These are phyloP conservation scores for Cartodere bifasciata DNA, from an alignment of 2,888 invertebrate species.

Conservation along the genomic window DNA sequence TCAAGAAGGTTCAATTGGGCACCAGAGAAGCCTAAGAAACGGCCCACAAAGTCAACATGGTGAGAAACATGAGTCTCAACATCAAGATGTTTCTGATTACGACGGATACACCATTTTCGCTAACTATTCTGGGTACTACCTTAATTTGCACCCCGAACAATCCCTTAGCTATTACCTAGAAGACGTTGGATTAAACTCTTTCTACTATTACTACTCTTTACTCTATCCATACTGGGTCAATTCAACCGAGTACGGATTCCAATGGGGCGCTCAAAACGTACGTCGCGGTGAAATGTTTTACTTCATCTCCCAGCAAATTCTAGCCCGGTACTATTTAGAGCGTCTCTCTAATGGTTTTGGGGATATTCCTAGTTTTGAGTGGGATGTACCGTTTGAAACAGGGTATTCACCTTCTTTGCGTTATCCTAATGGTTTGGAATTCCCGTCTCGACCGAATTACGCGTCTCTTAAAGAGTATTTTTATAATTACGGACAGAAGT, in stretches of 20 bases:
- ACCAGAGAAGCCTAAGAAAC: no score
- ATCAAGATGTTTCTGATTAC: conserved; percentile 6
- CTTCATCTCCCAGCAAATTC: conserved; percentile 51
- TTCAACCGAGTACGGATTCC: conserved; percentile 4
- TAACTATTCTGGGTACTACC: conserved; percentile 48
- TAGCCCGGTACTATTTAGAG: conserved; percentile 63
- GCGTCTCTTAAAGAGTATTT: conserved; percentile 38
- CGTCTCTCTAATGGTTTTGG: conserved; percentile 56
- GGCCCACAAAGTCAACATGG: background rate
- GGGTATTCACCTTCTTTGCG: conserved; percentile 52
- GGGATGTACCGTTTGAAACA: conserved; percentile 38
- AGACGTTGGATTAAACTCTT: conserved; percentile 53
- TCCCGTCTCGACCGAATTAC: conserved; percentile 48
- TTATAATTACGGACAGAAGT: conserved; percentile 27
- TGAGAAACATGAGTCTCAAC: no score
- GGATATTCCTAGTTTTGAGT: conserved; percentile 48
- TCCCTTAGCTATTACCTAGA: conserved; percentile 56
- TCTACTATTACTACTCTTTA: conserved; percentile 49
- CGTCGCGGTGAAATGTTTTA: conserved; percentile 53
- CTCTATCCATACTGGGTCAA: conserved; percentile 40
- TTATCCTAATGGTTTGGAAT: conserved; percentile 51
- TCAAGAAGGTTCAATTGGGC: no score
- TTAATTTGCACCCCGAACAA: conserved; percentile 42
- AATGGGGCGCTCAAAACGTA: conserved; percentile 40
- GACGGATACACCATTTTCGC: conserved; percentile 43